Evolutionary conservation across 2,888 invertebrate genomes (phyloP).

Genomic region (Bombylius major): DNA sequence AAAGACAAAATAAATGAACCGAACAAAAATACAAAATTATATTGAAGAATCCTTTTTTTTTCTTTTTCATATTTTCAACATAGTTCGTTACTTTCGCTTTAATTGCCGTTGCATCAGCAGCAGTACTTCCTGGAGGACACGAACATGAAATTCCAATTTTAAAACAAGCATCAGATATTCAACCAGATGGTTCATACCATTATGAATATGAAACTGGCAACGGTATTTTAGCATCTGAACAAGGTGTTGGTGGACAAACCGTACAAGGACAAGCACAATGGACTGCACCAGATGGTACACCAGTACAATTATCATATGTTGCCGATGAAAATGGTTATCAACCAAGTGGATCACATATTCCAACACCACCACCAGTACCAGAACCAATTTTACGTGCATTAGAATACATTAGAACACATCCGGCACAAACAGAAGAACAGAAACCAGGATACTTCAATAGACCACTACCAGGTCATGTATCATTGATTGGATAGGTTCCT

Average conservation of each 20-base stretch:
- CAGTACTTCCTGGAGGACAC: too few species aligned
- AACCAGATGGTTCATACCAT: constrained; percentile 36
- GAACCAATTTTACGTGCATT: constrained; percentile 9
- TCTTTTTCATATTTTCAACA: too few species aligned
- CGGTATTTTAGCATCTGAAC: constrained; percentile 45
- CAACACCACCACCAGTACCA: constrained; percentile 11
- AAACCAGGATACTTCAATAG: too few species aligned
- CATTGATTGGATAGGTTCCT: too few species aligned
- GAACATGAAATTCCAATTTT: not conserved
- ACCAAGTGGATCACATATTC: constrained; percentile 12
- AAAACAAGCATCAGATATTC: not conserved
- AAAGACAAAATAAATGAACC: too few species aligned
- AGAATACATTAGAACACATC: constrained; percentile 12
- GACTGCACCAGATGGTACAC: constrained; percentile 10
- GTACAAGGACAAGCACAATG: constrained; percentile 27
- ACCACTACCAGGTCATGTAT: too few species aligned
- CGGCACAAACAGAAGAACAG: constrained; percentile 4
- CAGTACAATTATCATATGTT: constrained; percentile 9
- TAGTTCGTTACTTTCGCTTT: too few species aligned
- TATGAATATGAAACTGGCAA: constrained; percentile 45
- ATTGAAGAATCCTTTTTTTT: too few species aligned
- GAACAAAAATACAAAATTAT: too few species aligned
- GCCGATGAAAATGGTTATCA: constrained; percentile 13
- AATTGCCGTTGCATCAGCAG: too few species aligned
- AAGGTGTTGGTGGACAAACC: constrained; percentile 41